These are phyloP conservation scores for Teleopsis dalmanni DNA, from an alignment of 1,140 invertebrate species.

Conservation along the genomic window DNA sequence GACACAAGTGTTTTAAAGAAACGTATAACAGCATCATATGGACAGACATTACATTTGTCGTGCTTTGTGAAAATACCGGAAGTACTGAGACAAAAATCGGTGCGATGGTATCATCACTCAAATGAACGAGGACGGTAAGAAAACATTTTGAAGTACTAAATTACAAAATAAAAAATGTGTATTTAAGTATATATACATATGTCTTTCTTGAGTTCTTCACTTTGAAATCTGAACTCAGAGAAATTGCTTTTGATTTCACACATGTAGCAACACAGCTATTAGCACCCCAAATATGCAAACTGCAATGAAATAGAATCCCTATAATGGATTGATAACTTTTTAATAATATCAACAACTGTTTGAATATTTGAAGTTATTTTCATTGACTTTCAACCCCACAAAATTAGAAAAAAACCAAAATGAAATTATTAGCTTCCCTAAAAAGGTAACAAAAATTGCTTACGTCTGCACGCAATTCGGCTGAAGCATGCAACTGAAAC, in stretches of 20 bases:
- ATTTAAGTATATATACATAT: background rate
- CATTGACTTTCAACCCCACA: too few species aligned
- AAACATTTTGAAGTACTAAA: background rate
- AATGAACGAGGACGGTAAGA: slow-evolving; percentile 58
- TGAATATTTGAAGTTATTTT: slow-evolving; percentile 3
- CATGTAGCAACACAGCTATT: background rate
- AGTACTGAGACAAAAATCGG: slow-evolving; percentile 53
- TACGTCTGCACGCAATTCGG: background rate
- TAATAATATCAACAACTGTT: slow-evolving; percentile 7
- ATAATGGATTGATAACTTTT: slow-evolving; percentile 2
- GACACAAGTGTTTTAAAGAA: slow-evolving; percentile 62
- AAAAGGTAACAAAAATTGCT: background rate
- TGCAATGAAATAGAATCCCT: background rate
- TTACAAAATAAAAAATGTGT: background rate
- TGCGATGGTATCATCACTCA: slow-evolving; percentile 65
- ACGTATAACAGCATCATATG: slow-evolving; percentile 63
- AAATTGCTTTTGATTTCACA: background rate
- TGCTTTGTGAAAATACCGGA: slow-evolving; percentile 65
- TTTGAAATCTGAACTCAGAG: background rate
- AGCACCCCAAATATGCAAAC: background rate
- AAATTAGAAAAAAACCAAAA: background rate
- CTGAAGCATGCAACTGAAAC: too few species aligned
- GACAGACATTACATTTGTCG: slow-evolving; percentile 67
- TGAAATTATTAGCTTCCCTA: background rate
- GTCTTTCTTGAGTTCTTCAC: background rate